A percentile compares a stretch with the other conserved stretches of the same genome.
Evolutionary conservation across 2,888 invertebrate species (phyloP).

Genomic region (Blastobasis lacticolella): DNA sequence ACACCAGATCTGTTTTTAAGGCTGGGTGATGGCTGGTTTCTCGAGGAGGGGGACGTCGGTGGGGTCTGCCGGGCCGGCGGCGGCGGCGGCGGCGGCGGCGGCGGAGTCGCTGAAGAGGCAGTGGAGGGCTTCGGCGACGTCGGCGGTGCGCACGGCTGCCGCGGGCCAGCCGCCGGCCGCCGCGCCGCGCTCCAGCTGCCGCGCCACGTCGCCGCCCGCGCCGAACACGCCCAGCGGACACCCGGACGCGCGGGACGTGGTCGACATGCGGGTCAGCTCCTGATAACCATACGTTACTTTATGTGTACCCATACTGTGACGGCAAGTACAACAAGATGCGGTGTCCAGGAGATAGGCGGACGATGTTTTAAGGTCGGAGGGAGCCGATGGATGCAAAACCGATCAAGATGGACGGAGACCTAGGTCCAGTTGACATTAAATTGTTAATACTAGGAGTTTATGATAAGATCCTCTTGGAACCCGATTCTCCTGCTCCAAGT

Average conservation of each 20-base stretch:
- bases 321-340: too few relatives aligned
- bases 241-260: conserved; percentile 64
- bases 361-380: too few relatives aligned
- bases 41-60: not conserved
- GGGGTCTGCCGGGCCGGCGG: conserved; percentile 6
- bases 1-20: not conserved
- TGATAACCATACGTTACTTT: conserved; percentile 30
- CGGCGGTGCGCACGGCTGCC: conserved; percentile 19
- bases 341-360: too few relatives aligned
- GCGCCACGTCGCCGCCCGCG: conserved; percentile 31
- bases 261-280: conserved; percentile 73
- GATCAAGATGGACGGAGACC: too few relatives aligned
- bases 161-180: conserved; percentile 24
- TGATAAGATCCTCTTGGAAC: too few relatives aligned
- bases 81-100: conserved; percentile 2
- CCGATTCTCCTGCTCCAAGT: too few relatives aligned
- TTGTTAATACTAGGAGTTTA: too few relatives aligned
- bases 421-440: too few relatives aligned
- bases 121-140: conserved; percentile 4
- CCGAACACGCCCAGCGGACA: conserved; percentile 68
- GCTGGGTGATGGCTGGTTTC: not conserved
- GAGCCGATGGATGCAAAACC: too few relatives aligned
- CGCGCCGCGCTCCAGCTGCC: conserved; percentile 23
- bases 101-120: conserved; percentile 17
- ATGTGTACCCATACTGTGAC: too few relatives aligned